Base-by-base conservation (phyloP, 2,113 vertebrate genomes). In the Parotia lawesii region DNA sequence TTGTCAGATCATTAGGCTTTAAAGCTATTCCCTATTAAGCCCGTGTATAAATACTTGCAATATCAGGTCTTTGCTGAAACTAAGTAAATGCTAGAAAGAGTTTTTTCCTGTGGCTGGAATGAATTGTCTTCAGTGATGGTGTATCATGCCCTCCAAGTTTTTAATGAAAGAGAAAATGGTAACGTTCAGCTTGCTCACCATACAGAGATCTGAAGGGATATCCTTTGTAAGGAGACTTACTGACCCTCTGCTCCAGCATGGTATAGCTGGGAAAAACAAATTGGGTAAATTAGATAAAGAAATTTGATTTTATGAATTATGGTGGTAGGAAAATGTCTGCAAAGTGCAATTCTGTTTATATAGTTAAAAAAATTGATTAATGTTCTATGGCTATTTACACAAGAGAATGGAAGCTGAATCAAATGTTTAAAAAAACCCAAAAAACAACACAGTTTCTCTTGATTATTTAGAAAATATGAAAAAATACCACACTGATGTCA, bases 401-500 rank as follows among this genome's bases (percentile, higher is more conserved):
- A 87, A 65, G 80, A 72, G 75, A 83, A 57, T 1, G 2, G 89
- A 81, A 88, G 35, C 22, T 42, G 81, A 80, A 74, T 51, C 27
- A 33, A 80, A 56, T 16, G 45, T 44, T 78, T 3, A 84, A 80
- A 77, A 74, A 64, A 24, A 0, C 2, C 14, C 14, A 11, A 23
- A 56, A 79, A 81, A 2, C 57, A 76, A 44, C 53, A 37, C 18
- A 38, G 70, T 85, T 96, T 73, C 33, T 85, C 85, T 72, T 80
- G 78, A 80, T 95, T 95, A 89, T 89, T 89, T 94, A 37, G 74
- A 94, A 95, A 91, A 76, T 47, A 79, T 0, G 5, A 87, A 79
- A 93, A 94, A 92, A 87, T 66, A 75, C 50, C 42, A 50, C 11
- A 54, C 25, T 95, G 93, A 91, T 91, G 89, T 95, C 87, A 93